These are phyloP conservation scores for Drosophila oshimai DNA, from an alignment of 1,140 invertebrate genomes.

Conservation along the genomic window DNA sequence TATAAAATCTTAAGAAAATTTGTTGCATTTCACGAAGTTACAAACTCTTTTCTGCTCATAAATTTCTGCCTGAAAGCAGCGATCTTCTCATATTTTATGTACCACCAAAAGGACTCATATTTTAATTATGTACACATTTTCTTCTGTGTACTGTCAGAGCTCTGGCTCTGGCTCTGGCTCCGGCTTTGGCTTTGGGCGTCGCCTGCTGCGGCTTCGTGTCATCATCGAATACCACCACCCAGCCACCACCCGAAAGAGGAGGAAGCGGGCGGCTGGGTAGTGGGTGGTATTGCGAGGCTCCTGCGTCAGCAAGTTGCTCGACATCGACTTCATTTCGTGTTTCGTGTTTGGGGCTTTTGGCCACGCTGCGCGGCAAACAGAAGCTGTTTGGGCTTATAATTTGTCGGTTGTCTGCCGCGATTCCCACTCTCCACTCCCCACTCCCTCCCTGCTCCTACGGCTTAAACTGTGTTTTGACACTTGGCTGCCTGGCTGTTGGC, in stretches of 20 bases:
- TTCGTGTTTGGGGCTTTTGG: slow-evolving; percentile 2
- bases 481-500: slow-evolving; percentile 28
- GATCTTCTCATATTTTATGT: no score
- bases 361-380: slow-evolving; percentile 10
- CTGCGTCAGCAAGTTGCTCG: slow-evolving; percentile 36
- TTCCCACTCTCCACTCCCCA: background rate
- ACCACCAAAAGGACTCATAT: no score
- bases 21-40: no score
- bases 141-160: slow-evolving; percentile 2
- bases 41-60: no score
- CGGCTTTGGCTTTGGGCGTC: slow-evolving; percentile 35
- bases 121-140: no score
- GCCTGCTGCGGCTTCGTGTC: slow-evolving; percentile 43
- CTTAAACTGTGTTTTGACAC: slow-evolving; percentile 67
- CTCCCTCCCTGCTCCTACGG: background rate
- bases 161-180: slow-evolving; percentile 1
- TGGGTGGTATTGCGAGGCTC: background rate
- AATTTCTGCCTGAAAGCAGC: no score
- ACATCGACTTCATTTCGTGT: slow-evolving; percentile 21
- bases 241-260: background rate
- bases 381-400: slow-evolving; percentile 46
- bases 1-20: no score
- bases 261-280: background rate
- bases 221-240: slow-evolving; percentile 26
- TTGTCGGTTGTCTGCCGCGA: slow-evolving; percentile 33